Evolutionary conservation across 2,113 vertebrate genomes (phyloP), one percentile per base, ranked within the genome.

Genomic region (Catharus fuscescens): DNA sequence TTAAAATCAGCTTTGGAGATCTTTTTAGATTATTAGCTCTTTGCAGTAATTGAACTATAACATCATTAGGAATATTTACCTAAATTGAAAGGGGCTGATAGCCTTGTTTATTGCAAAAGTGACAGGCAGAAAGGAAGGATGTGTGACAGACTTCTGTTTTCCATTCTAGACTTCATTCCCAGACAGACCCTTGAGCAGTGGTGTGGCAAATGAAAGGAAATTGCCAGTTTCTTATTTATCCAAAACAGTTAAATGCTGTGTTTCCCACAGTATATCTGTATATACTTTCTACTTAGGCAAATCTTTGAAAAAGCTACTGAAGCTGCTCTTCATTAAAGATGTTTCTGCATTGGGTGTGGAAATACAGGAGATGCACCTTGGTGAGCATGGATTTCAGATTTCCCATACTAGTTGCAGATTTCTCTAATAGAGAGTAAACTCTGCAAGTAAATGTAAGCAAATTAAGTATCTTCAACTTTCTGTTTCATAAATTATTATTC

Each of bases 151-250:
- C 74, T 82, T 48, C 54, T 78, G 2, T 85, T 93, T 95, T 94
- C 69, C 47, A 20, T 74, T 72, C 84, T 44, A 73, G 66, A 54
- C 71, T 87, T 50, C 50, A 80, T 57, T 90, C 62, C 80, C 79
- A 81, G 64, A 61, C 28, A 86, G 64, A 69, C 29, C 17, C 66
- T 83, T 90, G 67, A 90, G 73, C 71, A 81, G 54, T 73, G 82
- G 38, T 90, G 82, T 80, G 79, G 71, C 45, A 88, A 93, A 92
- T 50, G 25, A 94, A 81, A 87, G 44, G 78, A 96, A 93, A 90
- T 61, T 82, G 74, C 7, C 45, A 80, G 40, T 82, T 90, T 90
- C 48, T 76, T 50, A 44, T 64, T 92, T 88, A 73, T 53, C 60
- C 47, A 69, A 90, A 90, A 52, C 5, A 5, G 25, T n/a, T 67